phyloP scores from a whole-genome alignment of 2,113 vertebrate genomes.

The Ochotona curzoniae region DNA sequence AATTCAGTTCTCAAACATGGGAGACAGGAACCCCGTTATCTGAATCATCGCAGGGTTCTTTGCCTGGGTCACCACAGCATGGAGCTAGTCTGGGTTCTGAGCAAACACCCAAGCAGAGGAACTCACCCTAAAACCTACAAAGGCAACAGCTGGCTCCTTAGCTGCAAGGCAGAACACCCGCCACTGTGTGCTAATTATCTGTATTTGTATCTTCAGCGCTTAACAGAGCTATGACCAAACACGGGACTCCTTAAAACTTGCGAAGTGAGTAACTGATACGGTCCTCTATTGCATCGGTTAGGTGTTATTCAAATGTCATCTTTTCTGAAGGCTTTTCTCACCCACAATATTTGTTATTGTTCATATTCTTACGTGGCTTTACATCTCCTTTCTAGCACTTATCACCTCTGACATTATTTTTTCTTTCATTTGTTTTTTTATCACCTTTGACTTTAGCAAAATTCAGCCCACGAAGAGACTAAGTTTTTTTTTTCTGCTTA shows the following conservation, averaged over 20 bases:
- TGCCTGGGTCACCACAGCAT: too few relatives aligned
- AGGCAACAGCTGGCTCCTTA: too few relatives aligned
- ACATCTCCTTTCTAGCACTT: neutral
- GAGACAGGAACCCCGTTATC: too few relatives aligned
- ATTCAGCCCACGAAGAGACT: neutral
- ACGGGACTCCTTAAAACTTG: neutral
- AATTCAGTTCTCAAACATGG: too few relatives aligned
- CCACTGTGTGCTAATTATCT: neutral
- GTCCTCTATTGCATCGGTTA: too few relatives aligned
- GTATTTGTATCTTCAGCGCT: neutral
- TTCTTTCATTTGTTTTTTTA: neutral
- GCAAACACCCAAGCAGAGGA: too few relatives aligned
- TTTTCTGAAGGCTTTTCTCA: neutral
- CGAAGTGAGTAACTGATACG: neutral
- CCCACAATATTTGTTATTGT: too few relatives aligned
- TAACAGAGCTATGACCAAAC: neutral
- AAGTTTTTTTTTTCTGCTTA: neutral
- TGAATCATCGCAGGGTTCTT: too few relatives aligned
- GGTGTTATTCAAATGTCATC: neutral
- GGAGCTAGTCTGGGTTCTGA: too few relatives aligned
- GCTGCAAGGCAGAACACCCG: too few relatives aligned
- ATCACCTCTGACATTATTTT: neutral
- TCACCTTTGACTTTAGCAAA: neutral
- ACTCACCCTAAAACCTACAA: too few relatives aligned
- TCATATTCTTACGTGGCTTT: neutral